phyloP scores from a whole-genome alignment of 2,113 vertebrate species.

The Prionailurus viverrinus region DNA sequence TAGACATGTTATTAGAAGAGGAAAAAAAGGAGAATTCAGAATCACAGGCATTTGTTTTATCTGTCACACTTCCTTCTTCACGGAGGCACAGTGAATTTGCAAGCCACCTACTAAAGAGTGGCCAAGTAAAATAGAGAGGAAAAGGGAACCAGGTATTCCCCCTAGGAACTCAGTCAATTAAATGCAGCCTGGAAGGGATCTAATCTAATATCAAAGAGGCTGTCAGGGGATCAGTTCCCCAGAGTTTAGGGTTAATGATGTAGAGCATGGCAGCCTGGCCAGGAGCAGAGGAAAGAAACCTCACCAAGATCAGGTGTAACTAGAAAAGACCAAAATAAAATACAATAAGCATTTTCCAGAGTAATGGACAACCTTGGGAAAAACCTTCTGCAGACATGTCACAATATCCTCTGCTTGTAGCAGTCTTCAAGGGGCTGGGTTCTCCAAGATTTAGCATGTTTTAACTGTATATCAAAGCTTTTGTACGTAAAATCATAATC shows the following conservation, averaged over 20 bases:
- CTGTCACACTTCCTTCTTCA: constrained; percentile 67
- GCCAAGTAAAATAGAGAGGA: constrained; percentile 72
- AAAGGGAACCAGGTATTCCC: constrained; percentile 72
- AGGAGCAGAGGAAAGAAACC: constrained; percentile 79
- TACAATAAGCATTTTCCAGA: constrained; percentile 68
- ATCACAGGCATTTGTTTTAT: constrained; percentile 63
- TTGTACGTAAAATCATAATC: background rate
- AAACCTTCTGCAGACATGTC: constrained; percentile 37
- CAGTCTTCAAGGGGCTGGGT: background rate
- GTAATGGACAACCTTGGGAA: constrained; percentile 54
- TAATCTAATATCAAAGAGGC: constrained; percentile 88
- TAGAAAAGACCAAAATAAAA: constrained; percentile 75
- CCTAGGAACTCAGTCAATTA: constrained; percentile 87
- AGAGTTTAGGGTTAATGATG: constrained; percentile 88
- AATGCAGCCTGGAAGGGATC: constrained; percentile 87
- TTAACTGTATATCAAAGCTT: background rate
- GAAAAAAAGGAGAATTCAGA: constrained; percentile 17
- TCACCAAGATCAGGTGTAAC: constrained; percentile 68
- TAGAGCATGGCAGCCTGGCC: constrained; percentile 84
- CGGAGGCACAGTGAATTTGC: constrained; percentile 70
- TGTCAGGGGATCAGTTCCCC: constrained; percentile 85
- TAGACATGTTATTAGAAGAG: constrained; percentile 23
- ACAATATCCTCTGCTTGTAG: background rate
- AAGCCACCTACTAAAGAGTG: constrained; percentile 81
- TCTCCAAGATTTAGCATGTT: background rate